Base-by-base conservation (phyloP, 2,888 invertebrate genomes). In the Hypena proboscidalis region DNA sequence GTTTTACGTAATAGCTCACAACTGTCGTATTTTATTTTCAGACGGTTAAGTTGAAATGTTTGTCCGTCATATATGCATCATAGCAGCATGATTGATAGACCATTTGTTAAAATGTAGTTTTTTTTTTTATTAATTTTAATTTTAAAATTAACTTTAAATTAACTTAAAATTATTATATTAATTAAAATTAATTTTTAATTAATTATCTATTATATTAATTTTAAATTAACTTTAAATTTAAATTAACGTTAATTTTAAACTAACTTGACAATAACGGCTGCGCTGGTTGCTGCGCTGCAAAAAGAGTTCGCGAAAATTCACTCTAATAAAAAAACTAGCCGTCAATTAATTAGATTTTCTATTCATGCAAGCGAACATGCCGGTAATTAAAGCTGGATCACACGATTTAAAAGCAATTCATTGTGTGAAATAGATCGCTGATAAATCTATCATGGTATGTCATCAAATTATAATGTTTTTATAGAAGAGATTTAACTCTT, bases 331-430 rank as follows among this genome's bases (percentile, higher is more conserved):
- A 33, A 17, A 64, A 74, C 58, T 55, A 54, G 56, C 46, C 46
- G 64, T 67, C 78, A 77, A 83, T 82, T 82, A 80, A 77, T 77
- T 70, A 69, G 60, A 66, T 74, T 68, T 74, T 68, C 73, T 75
- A 74, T 74, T 77, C 73, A 77, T 76, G 73, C 70, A 58, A 74
- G 52, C 68, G 41, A 54, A 44, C 55, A 55, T 60, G 64, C 49
- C 43, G 52, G 62, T 70, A 75, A 77, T 78, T 80, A 77, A 76
- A 60, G 58, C 54, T 42, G 61, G 69, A 74, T 83, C 81, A 74
- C 81, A 83, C 80, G 76, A 74, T 77, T 72, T 61, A 73, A 67
- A 64, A 58, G 64, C 69, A 34, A 38, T 37, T 58, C 68, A 69
- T 73, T 75, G 67, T 74, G 51, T 67, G 55, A 65, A 62, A 67